A percentile compares a stretch with the other conserved stretches of the same genome.
Evolutionary conservation across 2,113 vertebrate species (phyloP).

Genomic region (Colinus virginianus): DNA sequence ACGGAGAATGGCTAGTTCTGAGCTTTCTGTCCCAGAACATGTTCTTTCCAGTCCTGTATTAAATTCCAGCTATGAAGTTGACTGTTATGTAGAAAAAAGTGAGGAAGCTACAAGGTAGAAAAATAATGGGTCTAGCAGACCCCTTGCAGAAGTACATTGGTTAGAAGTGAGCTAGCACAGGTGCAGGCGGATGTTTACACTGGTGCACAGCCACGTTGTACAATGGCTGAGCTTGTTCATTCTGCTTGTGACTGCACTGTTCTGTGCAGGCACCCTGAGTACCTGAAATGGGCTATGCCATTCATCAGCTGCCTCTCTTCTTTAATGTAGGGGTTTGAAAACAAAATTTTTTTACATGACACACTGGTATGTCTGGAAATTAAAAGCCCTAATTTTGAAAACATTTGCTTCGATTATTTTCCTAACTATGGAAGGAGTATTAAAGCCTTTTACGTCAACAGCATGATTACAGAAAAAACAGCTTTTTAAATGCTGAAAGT

Average conservation of each 20-base stretch:
- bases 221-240: too few relatives aligned
- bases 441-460: background rate
- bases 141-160: too few relatives aligned
- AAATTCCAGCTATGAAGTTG: background rate
- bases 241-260: too few relatives aligned
- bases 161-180: too few relatives aligned
- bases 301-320: background rate
- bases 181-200: too few relatives aligned
- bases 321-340: background rate
- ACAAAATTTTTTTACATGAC: background rate
- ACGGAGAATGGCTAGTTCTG: background rate
- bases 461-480: background rate
- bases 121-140: background rate
- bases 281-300: background rate
- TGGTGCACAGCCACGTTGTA: too few relatives aligned
- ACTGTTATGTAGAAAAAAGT: background rate
- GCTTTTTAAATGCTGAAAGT: conserved; percentile 3
- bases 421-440: background rate
- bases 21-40: background rate
- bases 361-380: background rate
- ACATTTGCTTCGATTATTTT: background rate
- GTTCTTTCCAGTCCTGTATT: background rate
- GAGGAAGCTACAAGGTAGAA: background rate
- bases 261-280: background rate
- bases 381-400: background rate